Evolutionary conservation across 2,888 invertebrate genomes (phyloP).

Genomic region (Liopterus haemorrhoidalis): DNA sequence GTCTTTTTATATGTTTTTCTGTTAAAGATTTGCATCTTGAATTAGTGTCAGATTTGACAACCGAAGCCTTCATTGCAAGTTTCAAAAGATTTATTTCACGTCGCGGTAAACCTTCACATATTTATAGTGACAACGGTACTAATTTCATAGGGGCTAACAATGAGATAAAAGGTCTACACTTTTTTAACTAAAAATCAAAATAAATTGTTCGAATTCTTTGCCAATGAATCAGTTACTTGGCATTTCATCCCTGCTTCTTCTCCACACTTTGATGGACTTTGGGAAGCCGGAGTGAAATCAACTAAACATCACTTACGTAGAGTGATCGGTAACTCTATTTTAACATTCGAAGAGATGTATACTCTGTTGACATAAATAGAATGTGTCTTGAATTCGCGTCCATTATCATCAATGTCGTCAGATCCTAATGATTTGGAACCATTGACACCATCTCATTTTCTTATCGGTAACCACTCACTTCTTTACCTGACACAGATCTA

Average conservation of each 20-base stretch:
- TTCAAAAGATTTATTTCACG: constrained; percentile 28
- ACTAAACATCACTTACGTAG: background rate
- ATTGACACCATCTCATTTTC: constrained; percentile 6
- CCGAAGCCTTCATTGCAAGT: constrained; percentile 27
- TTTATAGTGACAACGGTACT: constrained; percentile 29
- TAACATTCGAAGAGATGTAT: constrained; percentile 4
- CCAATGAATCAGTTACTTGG: background rate
- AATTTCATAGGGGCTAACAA: constrained; percentile 27
- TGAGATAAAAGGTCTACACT: constrained; percentile 4
- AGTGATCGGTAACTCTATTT: background rate
- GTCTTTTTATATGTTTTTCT: constrained; percentile 22
- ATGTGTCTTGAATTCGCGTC: constrained; percentile 20
- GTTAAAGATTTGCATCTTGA: constrained; percentile 29
- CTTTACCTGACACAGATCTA: background rate
- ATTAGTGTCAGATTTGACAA: constrained; percentile 23
- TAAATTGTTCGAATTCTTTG: background rate
- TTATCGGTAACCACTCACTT: constrained; percentile 3
- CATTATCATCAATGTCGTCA: constrained; percentile 1
- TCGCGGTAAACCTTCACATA: constrained; percentile 24
- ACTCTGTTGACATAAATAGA: constrained; percentile 14
- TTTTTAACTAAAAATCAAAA: background rate
- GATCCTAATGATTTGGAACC: constrained; percentile 2
- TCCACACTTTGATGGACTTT: background rate
- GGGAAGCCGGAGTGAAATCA: constrained; percentile 4
- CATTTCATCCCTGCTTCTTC: background rate